These are phyloP conservation scores for Dallia pectoralis DNA, from an alignment of 2,797 vertebrate genomes.

Conservation along the genomic window DNA sequence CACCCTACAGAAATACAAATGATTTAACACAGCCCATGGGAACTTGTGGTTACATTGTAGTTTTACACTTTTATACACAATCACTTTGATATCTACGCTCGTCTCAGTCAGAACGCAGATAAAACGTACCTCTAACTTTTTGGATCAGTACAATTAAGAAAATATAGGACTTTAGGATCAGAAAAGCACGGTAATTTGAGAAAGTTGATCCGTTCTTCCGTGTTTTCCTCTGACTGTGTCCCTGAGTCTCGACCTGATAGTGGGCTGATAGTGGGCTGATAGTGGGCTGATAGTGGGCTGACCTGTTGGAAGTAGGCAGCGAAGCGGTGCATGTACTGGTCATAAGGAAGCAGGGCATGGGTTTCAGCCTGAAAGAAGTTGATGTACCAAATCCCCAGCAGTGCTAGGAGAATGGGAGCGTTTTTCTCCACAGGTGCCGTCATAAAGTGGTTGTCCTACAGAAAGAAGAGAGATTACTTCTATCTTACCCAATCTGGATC, in stretches of 20 bases:
- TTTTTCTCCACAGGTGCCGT: constrained; percentile 88
- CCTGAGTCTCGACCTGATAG: too few relatives aligned
- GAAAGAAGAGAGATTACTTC: neutral
- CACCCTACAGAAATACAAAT: constrained; percentile 74
- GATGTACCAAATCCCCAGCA: constrained; percentile 95
- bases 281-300: too few relatives aligned
- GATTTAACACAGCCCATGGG: neutral
- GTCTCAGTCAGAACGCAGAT: neutral
- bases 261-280: too few relatives aligned
- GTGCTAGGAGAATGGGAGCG: constrained; percentile 83
- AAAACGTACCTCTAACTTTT: neutral
- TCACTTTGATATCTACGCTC: neutral
- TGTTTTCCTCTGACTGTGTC: neutral
- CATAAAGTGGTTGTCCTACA: constrained; percentile 90
- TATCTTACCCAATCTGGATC: too few relatives aligned
- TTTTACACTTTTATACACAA: neutral
- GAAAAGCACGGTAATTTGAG: neutral
- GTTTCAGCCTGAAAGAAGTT: constrained; percentile 94
- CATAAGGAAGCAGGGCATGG: constrained; percentile 91
- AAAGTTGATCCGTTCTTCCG: neutral
- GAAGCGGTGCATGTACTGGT: constrained; percentile 98
- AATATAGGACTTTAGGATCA: neutral
- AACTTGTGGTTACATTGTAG: neutral
- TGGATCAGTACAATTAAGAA: neutral
- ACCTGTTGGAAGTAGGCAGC: constrained; percentile 99